Conservation (phyloP, 2,888 invertebrate genomes). For the Idaea straminata region DNA sequence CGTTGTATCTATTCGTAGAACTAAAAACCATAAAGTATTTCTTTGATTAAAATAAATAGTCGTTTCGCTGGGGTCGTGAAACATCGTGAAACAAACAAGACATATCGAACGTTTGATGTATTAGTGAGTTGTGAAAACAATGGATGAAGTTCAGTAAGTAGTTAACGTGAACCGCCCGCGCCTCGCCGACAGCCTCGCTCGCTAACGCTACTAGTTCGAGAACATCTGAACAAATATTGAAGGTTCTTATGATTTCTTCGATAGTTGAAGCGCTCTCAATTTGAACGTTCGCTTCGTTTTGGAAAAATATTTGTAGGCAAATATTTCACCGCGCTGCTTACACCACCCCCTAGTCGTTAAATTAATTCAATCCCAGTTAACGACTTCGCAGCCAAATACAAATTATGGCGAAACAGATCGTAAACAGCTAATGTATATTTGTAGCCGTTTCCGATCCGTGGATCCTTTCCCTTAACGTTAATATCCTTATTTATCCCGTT, state of each 20-base stretch:
- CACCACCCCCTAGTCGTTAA: conserved; percentile 25
- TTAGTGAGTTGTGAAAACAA: conserved; percentile 32
- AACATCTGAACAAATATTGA: conserved; percentile 45
- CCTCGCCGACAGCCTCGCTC: conserved; percentile 29
- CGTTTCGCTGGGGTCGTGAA: conserved; percentile 18
- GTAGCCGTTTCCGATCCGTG: conserved; percentile 29
- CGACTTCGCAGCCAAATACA: conserved; percentile 34
- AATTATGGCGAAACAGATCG: conserved; percentile 34
- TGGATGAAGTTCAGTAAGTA: conserved; percentile 34
- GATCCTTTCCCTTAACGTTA: conserved; percentile 31
- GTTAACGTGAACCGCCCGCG: conserved; percentile 30
- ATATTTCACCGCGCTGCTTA: conserved; percentile 17
- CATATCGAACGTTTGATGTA: conserved; percentile 30
- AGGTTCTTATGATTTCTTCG: conserved; percentile 40
- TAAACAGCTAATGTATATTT: conserved; percentile 36
- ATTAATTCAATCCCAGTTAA: conserved; percentile 35
- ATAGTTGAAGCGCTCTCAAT: conserved; percentile 37
- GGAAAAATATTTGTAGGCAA: conserved; percentile 30
- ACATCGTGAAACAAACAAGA: conserved; percentile 21
- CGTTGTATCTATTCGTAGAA: conserved; percentile 7
- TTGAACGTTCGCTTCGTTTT: conserved; percentile 28
- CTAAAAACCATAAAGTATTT: conserved; percentile 12
- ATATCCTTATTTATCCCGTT: conserved; percentile 33
- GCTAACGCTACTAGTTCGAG: conserved; percentile 34
- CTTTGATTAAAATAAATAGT: conserved; percentile 15